phyloP scores from a whole-genome alignment of 2,797 vertebrate genomes.

The Darevskia mixta region DNA sequence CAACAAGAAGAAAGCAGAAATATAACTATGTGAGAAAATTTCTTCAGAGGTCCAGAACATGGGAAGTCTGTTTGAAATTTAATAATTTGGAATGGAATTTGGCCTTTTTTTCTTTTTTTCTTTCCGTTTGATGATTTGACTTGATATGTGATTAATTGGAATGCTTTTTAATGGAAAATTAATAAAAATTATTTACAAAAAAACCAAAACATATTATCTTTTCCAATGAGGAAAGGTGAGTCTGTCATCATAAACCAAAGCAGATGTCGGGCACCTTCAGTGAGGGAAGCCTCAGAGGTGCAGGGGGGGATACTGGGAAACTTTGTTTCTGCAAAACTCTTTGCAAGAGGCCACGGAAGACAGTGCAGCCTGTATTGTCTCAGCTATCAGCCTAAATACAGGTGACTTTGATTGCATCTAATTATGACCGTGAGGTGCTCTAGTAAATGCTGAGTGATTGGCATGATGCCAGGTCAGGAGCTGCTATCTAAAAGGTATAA shows the following conservation, averaged over 20 bases:
- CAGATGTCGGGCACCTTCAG: not conserved
- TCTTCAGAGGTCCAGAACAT: no score
- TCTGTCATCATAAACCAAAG: not conserved
- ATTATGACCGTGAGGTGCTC: conserved; percentile 56
- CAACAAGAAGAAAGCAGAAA: no score
- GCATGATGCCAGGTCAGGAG: conserved; percentile 52
- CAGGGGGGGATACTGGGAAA: not conserved
- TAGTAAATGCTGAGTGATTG: conserved; percentile 45
- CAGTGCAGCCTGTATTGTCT: conserved; percentile 50
- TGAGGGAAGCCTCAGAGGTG: no score
- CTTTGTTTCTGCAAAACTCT: conserved; percentile 7
- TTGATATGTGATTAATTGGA: no score
- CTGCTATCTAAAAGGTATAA: conserved; percentile 48
- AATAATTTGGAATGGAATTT: no score
- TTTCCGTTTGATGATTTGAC: no score
- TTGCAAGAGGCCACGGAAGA: conserved; percentile 54
- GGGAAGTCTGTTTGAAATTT: no score
- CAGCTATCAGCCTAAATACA: conserved; percentile 50
- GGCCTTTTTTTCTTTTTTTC: no score
- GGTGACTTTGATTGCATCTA: conserved; percentile 62
- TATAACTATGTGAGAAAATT: no score
- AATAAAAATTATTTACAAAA: no score
- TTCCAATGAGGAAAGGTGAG: not conserved
- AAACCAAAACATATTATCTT: not conserved
- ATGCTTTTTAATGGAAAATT: no score